Evolutionary conservation across 2,797 vertebrate species (phyloP).

Genomic region (Manis crassicaudata): DNA sequence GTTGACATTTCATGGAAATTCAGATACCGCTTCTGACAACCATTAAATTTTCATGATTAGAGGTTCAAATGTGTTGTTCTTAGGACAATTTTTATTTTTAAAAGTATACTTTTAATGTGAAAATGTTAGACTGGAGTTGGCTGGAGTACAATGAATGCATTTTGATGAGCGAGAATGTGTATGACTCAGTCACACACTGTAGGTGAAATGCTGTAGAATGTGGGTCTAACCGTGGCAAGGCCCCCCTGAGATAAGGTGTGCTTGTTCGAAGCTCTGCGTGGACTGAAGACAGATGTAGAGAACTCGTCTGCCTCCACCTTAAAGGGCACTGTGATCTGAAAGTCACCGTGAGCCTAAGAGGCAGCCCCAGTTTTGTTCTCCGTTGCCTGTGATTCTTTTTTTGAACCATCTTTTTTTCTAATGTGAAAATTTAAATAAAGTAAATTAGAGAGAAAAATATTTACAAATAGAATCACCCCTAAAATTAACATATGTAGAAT

Average conservation of each 20-base stretch:
- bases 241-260: neutral
- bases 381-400: neutral
- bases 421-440: neutral
- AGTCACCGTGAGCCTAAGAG: accelerated
- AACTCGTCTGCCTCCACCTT: accelerated
- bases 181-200: neutral
- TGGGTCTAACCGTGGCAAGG: too few species aligned
- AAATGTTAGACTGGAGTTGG: neutral
- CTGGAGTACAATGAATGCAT: neutral
- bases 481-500: neutral
- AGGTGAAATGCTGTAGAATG: neutral
- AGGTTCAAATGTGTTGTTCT: conserved; percentile 47
- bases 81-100: neutral
- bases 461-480: neutral
- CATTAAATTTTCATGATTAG: conserved; percentile 37
- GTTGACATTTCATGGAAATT: conserved; percentile 63
- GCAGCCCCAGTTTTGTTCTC: neutral
- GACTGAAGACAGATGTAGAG: accelerated
- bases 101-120: neutral
- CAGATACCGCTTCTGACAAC: conserved; percentile 53
- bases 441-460: neutral
- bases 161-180: neutral
- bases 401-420: neutral
- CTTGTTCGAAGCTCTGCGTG: accelerated
- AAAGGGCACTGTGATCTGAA: accelerated